Evolutionary conservation across 92 coral and sea anemone species (phyloP), one percentile per base, ranked within the genome.

Genomic region (Actinostola sp.): DNA sequence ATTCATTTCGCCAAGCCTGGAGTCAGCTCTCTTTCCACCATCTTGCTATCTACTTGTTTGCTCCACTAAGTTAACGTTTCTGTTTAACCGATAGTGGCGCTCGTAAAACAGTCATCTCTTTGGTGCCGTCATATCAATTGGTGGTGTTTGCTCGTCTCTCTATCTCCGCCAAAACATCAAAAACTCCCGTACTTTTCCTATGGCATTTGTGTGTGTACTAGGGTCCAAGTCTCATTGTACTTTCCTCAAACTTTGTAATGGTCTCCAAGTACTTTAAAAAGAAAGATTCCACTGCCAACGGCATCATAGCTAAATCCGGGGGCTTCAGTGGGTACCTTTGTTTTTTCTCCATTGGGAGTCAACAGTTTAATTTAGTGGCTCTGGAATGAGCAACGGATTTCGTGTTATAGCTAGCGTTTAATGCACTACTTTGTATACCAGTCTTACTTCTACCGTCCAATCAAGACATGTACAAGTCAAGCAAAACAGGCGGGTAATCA

Each of bases 1-100:
- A n/a, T 54, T 59, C 43, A 30, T n/a, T 17, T 28, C 32, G 45
- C 16, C 77, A n/a, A 73, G 79, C 79, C 19, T 73, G 79, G 79
- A n/a, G 79, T 73, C 2, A 39, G 55, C 38, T 59, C 69, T 2
- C 70, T 73, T 3, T 38, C n/a, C 79, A 24, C 45, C 69, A 8
- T 73, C 79, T 0, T 45, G 59, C 0, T n/a, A 20, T 61, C 42
- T 73, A 59, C 70, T 51, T 73, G 14, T 73, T 60, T 23, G 79
- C 79, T 8, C 79, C 79, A 49, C 38, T 73, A 27, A 61, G 70
- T 15, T n/a, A n/a, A 73, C 79, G 0, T 62, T 31, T 12, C 11
- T 28, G 45, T 73, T 70, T 46, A 58, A 44, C 24, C 69, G 79
- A 4, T 59, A 41, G n/a, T 72, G 78, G 78, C 15, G 32, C 67